Base-by-base conservation (phyloP, 1,140 invertebrate species). In the Campodea augens region DNA sequence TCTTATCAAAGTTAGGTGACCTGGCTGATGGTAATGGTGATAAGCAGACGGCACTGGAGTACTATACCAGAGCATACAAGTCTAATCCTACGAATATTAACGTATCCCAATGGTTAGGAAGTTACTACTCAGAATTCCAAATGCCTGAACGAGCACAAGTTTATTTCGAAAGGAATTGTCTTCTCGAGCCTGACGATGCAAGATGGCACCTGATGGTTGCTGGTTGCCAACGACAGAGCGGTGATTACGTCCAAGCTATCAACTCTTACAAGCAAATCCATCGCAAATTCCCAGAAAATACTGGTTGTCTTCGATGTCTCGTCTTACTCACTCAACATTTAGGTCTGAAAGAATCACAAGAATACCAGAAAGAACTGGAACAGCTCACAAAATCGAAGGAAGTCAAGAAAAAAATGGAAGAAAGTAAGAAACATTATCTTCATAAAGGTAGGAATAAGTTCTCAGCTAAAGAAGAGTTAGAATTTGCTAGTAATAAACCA, bases 41-140 rank as follows among this genome's bases (percentile, higher is more conserved):
- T 59, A 84, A 88, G 52, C 84, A 89, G 55, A 81, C 87, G 61
- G 86, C 89, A 1, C 89, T 88, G 64, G 84, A 91, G 54, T 91
- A 87, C 65, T 81, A 90, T 54, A 57, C 64, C 49, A 51, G 85
- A 75, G 81, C 86, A 4, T 88, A 83, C 62, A 75, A 86, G 52
- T 82, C 84, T 57, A 88, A 83, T 61, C 89, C 91, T 41, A 83
- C 83, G 27, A 85, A 87, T 63, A 75, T 92, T 38, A 73, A 78
- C 44, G 85, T 88, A 1, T 83, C 93, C 46, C 82, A 90, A 58
- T 95, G 89, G 76, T 67, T 96, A 22, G 86, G 83, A 37, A 82
- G 83, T 0, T 91, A 93, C 60, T 90, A 87, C 55, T 79, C 92
- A 44, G 83, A 90, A 54, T 75, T 88, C 54, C 81, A 90, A 65